These are phyloP conservation scores for Stegana nigrithorax DNA, from an alignment of 2,888 invertebrate species.

Conservation along the genomic window DNA sequence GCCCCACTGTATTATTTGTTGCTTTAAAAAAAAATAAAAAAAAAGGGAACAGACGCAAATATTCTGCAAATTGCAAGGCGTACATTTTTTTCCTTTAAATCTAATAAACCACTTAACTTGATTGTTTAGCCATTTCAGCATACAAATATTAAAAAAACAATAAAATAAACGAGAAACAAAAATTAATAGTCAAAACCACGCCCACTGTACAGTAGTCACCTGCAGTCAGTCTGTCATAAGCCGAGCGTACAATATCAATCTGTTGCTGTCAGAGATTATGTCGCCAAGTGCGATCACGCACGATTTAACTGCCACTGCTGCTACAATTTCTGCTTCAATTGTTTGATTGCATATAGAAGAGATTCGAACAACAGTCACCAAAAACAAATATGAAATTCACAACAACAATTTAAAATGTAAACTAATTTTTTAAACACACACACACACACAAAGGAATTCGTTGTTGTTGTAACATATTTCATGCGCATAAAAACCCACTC, in stretches of 20 bases:
- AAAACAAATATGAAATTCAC: neutral
- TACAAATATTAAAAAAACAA: too few species aligned
- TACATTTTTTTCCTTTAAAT: neutral
- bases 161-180: too few species aligned
- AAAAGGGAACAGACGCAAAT: neutral
- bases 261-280: slow-evolving; percentile 23
- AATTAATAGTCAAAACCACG: too few species aligned
- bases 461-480: slow-evolving; percentile 31
- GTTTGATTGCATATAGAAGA: slow-evolving; percentile 41
- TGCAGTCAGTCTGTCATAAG: neutral
- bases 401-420: slow-evolving; percentile 51
- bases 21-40: neutral
- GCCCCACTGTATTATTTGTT: too few species aligned
- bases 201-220: too few species aligned
- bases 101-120: slow-evolving; percentile 21
- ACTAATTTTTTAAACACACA: slow-evolving; percentile 45
- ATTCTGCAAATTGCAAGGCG: neutral
- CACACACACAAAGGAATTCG: slow-evolving; percentile 20
- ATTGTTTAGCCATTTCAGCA: too few species aligned
- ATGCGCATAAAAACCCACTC: slow-evolving; percentile 27
- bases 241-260: slow-evolving; percentile 7
- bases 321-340: neutral
- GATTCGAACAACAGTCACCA: slow-evolving; percentile 30
- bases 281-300: slow-evolving; percentile 17
- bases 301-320: slow-evolving; percentile 23